Evolutionary conservation across 2,113 vertebrate species (phyloP).

Genomic region (Leucoraja erinaceus): DNA sequence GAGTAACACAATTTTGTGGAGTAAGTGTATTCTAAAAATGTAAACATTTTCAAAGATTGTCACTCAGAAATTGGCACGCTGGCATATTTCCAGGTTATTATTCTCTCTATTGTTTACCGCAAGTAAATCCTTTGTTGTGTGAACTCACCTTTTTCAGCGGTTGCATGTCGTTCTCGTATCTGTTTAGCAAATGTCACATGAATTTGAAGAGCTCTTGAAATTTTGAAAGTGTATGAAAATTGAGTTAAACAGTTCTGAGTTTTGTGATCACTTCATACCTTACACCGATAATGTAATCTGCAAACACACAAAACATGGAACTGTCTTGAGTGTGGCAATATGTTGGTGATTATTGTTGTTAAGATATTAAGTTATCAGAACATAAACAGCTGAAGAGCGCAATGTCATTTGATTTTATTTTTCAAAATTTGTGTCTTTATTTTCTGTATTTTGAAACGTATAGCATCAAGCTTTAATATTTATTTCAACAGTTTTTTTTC

Average conservation of each 20-base stretch:
- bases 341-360: not conserved
- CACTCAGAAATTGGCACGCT: not conserved
- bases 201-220: not conserved
- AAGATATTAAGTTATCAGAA: not conserved
- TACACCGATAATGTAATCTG: not conserved
- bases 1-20: not conserved
- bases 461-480: constrained; percentile 2
- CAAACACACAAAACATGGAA: not conserved
- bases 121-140: not conserved
- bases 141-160: not conserved
- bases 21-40: not conserved
- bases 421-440: not conserved
- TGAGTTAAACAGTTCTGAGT: not conserved
- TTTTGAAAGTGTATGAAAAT: constrained; percentile 1
- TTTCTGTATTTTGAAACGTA: not conserved
- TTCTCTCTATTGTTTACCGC: not conserved
- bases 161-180: not conserved
- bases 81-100: not conserved
- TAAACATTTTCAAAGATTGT: not conserved
- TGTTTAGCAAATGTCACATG: not conserved
- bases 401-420: not conserved
- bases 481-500: not conserved
- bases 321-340: not conserved
- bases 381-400: not conserved
- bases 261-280: not conserved